A percentile compares a stretch with the other conserved stretches of the same genome.
Conservation (phyloP, 2,113 vertebrate genomes). For the Sinocyclocheilus grahami region DNA sequence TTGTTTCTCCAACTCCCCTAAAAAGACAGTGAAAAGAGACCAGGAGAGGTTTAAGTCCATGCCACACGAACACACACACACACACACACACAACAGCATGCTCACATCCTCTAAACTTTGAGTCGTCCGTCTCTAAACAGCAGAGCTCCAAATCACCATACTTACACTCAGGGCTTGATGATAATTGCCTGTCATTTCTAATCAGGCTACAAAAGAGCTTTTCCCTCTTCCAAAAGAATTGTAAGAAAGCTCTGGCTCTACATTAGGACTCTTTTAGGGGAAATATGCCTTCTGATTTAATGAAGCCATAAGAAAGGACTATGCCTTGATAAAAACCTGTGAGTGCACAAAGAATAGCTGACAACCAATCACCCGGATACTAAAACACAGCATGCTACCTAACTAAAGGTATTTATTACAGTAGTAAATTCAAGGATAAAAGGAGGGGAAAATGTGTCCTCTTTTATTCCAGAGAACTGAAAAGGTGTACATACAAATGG, state of each 20-base stretch:
- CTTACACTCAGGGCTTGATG: constrained; percentile 65
- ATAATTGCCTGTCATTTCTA: constrained; percentile 68
- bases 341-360: constrained; percentile 1
- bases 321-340: neutral
- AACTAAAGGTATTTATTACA: neutral
- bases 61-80: neutral
- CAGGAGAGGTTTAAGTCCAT: neutral
- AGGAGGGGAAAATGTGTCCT: neutral
- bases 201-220: constrained; percentile 59
- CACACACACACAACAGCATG: neutral
- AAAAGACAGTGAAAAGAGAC: constrained; percentile 29
- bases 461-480: neutral
- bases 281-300: constrained; percentile 9
- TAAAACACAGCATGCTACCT: neutral
- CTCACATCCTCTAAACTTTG: neutral
- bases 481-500: neutral
- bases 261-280: neutral
- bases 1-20: constrained; percentile 97
- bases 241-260: constrained; percentile 16
- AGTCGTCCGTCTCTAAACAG: constrained; percentile 40
- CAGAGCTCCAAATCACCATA: constrained; percentile 51
- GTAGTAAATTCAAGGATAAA: neutral
- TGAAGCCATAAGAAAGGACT: neutral
- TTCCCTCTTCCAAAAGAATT: constrained; percentile 51
- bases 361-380: constrained; percentile 16